phyloP scores from a whole-genome alignment of 2,113 vertebrate genomes.

The Numenius arquata region DNA sequence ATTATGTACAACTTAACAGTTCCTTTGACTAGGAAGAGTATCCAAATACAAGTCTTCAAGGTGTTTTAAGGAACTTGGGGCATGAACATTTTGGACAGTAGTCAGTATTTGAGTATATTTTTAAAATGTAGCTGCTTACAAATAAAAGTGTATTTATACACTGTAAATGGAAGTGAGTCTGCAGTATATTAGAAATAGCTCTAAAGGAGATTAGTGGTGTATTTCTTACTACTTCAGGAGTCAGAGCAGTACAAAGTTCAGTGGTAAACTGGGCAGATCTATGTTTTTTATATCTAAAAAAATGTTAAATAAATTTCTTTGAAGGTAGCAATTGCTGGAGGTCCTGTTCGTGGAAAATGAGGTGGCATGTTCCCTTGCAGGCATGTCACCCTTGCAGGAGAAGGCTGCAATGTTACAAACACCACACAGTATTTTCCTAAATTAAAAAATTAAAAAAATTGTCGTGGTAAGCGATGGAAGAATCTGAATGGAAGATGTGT shows the following conservation, averaged over 20 bases:
- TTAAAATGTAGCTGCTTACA: neutral
- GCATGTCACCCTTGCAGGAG: neutral
- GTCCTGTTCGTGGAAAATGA: neutral
- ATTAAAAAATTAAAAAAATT: neutral
- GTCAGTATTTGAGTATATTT: neutral
- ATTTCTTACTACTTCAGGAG: neutral
- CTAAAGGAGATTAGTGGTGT: neutral
- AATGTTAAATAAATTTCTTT: neutral
- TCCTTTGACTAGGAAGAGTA: neutral
- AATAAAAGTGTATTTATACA: neutral
- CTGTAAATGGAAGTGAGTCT: neutral
- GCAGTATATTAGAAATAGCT: neutral
- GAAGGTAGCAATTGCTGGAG: neutral
- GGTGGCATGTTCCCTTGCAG: neutral
- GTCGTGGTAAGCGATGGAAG: rapidly evolving
- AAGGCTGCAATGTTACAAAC: neutral
- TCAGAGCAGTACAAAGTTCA: neutral
- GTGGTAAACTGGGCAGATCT: neutral
- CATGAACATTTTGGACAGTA: neutral
- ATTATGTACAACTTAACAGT: neutral
- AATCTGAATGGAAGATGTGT: neutral
- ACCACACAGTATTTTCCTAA: neutral
- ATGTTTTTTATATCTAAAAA: neutral
- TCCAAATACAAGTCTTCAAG: neutral
- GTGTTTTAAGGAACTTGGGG: neutral